These are phyloP conservation scores for Pammene fasciana DNA, from an alignment of 2,888 invertebrate genomes.

Conservation along the genomic window DNA sequence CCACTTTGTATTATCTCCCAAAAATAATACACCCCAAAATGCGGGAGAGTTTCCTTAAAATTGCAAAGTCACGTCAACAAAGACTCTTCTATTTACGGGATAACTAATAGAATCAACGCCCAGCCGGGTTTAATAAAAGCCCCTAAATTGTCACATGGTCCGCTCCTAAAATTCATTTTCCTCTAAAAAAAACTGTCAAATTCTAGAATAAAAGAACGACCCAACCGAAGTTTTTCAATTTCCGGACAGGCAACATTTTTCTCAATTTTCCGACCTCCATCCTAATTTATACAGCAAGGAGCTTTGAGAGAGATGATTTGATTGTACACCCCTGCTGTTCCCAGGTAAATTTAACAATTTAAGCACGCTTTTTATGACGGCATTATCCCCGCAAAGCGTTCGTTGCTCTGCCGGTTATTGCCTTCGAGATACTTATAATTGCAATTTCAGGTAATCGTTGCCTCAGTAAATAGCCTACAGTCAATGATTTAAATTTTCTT, in stretches of 20 bases:
- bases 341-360: constrained; percentile 76
- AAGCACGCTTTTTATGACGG: constrained; percentile 70
- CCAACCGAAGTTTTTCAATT: constrained; percentile 78
- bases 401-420: constrained; percentile 58
- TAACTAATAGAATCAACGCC: constrained; percentile 47
- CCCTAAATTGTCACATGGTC: constrained; percentile 59
- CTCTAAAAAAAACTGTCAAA: constrained; percentile 64
- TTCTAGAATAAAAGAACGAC: constrained; percentile 69
- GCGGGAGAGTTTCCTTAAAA: constrained; percentile 33
- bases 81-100: constrained; percentile 38
- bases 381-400: constrained; percentile 68
- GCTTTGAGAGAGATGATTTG: constrained; percentile 73
- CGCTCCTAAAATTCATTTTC: constrained; percentile 56
- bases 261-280: constrained; percentile 71
- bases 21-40: constrained; percentile 36
- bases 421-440: constrained; percentile 64
- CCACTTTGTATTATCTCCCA: constrained; percentile 39
- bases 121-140: constrained; percentile 52
- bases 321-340: constrained; percentile 74
- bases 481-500: constrained; percentile 44
- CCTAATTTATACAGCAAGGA: constrained; percentile 75
- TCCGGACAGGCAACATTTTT: constrained; percentile 74
- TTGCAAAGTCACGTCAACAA: constrained; percentile 42
- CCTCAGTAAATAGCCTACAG: constrained; percentile 52
- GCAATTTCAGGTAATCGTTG: constrained; percentile 59